Conservation (phyloP, 1,140 invertebrate species). For the Penaeus japonicus region DNA sequence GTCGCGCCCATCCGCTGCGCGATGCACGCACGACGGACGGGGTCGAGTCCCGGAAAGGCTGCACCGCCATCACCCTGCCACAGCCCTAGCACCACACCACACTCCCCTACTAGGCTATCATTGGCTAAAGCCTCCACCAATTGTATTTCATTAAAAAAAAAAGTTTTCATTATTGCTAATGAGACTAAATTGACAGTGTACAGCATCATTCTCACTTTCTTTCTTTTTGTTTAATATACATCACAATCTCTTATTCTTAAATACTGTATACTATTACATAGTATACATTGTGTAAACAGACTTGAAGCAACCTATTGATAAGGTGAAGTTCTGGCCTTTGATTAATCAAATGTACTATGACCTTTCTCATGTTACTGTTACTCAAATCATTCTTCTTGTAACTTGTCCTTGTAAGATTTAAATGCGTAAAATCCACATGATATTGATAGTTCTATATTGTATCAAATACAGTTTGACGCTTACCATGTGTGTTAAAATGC, state of each 20-base stretch:
- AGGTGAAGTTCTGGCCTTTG: no score
- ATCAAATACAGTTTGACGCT: no score
- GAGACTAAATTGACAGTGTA: not conserved
- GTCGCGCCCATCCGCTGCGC: not conserved
- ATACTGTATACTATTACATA: not conserved
- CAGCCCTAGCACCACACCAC: conserved; percentile 49
- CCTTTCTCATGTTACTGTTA: no score
- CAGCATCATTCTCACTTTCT: not conserved
- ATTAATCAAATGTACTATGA: no score
- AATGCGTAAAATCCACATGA: no score
- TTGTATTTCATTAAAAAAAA: not conserved
- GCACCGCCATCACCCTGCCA: conserved; percentile 20
- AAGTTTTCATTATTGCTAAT: not conserved
- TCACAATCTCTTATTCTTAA: no score
- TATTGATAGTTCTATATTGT: no score
- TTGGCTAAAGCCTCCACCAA: conserved; percentile 25
- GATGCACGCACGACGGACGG: not conserved
- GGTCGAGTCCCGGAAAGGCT: conserved; percentile 3
- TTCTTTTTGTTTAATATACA: not conserved
- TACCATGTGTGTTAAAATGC: no score
- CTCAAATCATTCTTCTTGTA: no score
- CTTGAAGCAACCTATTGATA: no score
- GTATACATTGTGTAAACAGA: no score
- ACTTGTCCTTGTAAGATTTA: no score
- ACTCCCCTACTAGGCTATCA: conserved; percentile 13